phyloP scores from a whole-genome alignment of 2,888 invertebrate species.

The Drosophila demipolita region DNA sequence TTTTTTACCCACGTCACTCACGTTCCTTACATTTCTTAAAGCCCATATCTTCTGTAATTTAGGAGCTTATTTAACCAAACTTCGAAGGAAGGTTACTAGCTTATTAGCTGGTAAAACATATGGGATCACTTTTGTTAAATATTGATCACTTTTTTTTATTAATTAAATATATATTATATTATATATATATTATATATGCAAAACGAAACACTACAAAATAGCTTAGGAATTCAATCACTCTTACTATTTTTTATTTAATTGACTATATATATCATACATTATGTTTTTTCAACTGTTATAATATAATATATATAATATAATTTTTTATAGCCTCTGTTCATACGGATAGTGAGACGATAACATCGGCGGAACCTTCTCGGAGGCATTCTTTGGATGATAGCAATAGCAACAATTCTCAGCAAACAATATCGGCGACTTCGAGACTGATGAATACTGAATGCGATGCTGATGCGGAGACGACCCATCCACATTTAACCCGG shows the following conservation, averaged over 20 bases:
- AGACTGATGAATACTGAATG: not conserved
- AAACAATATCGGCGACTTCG: conserved; percentile 24
- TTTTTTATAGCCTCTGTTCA: conserved; percentile 61
- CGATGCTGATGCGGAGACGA: not conserved
- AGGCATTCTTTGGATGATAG: conserved; percentile 65
- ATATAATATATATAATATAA: not conserved
- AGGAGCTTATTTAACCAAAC: no score
- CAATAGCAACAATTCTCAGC: conserved; percentile 67
- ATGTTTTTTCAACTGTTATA: not conserved
- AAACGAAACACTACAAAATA: not conserved
- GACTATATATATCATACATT: not conserved
- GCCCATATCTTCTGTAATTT: no score
- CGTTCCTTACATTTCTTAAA: no score
- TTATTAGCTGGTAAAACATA: no score
- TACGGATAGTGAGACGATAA: conserved; percentile 78
- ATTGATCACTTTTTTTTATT: no score
- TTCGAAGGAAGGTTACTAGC: no score
- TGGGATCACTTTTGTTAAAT: no score
- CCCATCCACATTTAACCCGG: not conserved
- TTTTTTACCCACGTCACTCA: no score
- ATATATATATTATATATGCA: no score
- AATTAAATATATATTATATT: no score
- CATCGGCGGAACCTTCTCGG: conserved; percentile 81
- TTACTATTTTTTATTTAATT: not conserved
- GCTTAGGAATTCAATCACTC: not conserved